These are phyloP conservation scores for Trichechus manatus DNA, from an alignment of 2,113 vertebrate species.

Conservation along the genomic window DNA sequence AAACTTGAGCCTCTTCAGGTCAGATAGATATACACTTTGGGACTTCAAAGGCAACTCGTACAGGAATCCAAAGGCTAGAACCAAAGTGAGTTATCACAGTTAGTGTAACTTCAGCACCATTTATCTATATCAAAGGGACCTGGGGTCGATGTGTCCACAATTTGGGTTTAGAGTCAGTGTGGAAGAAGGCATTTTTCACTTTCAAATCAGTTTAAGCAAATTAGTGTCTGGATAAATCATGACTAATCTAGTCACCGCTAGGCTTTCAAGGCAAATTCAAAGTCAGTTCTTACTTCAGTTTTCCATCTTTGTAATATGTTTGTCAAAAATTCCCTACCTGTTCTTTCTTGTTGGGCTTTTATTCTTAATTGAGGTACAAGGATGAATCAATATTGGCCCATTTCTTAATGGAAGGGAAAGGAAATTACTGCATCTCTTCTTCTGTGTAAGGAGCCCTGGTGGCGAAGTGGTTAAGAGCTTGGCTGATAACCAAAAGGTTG, in stretches of 20 bases:
- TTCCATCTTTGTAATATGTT: neutral
- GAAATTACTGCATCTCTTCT: neutral
- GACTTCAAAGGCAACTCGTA: conserved; percentile 35
- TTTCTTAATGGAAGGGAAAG: neutral
- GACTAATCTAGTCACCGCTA: neutral
- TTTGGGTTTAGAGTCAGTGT: neutral
- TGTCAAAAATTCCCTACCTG: neutral
- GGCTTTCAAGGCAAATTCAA: conserved; percentile 55
- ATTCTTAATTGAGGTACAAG: neutral
- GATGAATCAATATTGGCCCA: neutral
- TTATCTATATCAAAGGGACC: neutral
- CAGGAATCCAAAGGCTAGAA: neutral
- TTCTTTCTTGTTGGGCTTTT: neutral
- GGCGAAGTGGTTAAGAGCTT: too few relatives aligned
- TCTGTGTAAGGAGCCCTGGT: too few relatives aligned
- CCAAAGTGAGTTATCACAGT: neutral
- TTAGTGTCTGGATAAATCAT: conserved; percentile 24
- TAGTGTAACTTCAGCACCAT: neutral
- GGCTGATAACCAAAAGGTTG: too few relatives aligned
- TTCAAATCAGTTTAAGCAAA: conserved; percentile 48
- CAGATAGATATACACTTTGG: neutral
- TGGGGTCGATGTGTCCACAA: neutral
- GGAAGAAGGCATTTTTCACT: conserved; percentile 45
- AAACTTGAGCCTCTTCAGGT: neutral
- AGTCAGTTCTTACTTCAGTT: neutral